phyloP scores from a whole-genome alignment of 1,140 invertebrate genomes.

The Tribolium castaneum region DNA sequence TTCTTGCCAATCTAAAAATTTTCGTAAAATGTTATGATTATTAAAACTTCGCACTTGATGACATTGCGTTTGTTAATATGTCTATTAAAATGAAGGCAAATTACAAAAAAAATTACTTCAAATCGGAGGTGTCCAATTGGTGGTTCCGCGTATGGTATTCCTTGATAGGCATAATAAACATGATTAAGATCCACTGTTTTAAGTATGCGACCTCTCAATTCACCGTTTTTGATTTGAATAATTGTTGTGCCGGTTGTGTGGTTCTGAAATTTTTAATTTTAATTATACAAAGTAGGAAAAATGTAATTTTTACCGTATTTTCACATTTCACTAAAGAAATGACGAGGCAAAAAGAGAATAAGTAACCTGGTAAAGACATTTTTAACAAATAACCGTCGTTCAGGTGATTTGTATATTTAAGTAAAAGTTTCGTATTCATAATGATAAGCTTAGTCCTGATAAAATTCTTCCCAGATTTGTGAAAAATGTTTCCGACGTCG shows the following conservation, averaged over 20 bases:
- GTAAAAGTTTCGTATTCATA: neutral
- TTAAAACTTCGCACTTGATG: no score
- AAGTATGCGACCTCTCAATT: neutral
- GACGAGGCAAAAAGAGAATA: neutral
- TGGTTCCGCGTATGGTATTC: slow-evolving; percentile 67
- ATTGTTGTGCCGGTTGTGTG: neutral
- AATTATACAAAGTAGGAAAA: neutral
- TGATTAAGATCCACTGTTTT: neutral
- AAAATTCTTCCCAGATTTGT: neutral
- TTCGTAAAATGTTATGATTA: no score
- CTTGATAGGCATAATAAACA: slow-evolving; percentile 51
- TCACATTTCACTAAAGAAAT: neutral
- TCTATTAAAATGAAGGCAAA: no score
- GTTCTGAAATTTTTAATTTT: neutral
- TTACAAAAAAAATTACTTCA: no score
- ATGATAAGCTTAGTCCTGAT: neutral
- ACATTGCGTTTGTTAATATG: no score
- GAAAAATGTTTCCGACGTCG: no score
- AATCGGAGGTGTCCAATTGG: slow-evolving; percentile 64
- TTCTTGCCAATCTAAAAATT: no score
- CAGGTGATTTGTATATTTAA: neutral
- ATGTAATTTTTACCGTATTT: neutral
- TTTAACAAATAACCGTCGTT: neutral
- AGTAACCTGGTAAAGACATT: neutral
- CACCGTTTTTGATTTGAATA: neutral